Evolutionary conservation across 2,888 invertebrate species (phyloP).

Genomic region (Hartigia nigra): DNA sequence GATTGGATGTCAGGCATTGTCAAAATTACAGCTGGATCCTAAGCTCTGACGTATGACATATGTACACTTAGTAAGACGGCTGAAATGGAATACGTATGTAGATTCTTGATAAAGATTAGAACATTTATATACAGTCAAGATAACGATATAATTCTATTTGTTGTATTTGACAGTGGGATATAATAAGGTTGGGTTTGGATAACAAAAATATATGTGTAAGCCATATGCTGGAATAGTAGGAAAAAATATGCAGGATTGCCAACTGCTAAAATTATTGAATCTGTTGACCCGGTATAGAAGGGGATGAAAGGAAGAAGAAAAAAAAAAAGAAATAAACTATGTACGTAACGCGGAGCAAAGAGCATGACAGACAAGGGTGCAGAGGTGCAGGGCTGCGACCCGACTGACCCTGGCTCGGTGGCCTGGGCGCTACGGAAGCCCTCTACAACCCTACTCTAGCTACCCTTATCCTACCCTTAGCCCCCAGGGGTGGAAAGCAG

Average conservation of each 20-base stretch:
- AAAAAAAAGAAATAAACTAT: neutral
- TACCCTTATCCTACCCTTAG: conserved; percentile 56
- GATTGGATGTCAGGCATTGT: neutral
- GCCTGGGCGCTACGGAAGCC: conserved; percentile 54
- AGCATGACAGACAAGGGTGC: conserved; percentile 49
- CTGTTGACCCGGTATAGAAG: neutral
- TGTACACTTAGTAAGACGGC: neutral
- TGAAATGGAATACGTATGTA: neutral
- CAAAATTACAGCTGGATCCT: neutral
- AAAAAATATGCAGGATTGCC: neutral
- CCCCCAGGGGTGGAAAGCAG: conserved; percentile 51
- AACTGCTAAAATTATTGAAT: neutral
- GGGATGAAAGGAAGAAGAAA: neutral
- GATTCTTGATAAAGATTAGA: neutral
- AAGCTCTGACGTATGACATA: neutral
- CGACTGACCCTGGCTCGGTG: conserved; percentile 61
- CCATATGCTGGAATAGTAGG: neutral
- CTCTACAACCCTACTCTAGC: conserved; percentile 52
- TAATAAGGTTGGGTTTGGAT: neutral
- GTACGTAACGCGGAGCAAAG: conserved; percentile 34
- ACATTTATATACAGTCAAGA: neutral
- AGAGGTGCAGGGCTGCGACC: conserved; percentile 62
- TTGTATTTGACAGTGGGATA: neutral
- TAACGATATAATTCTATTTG: neutral
- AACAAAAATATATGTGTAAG: neutral